These are phyloP conservation scores for Drosophila tsacasi DNA, from an alignment of 1,140 invertebrate genomes.

Conservation along the genomic window DNA sequence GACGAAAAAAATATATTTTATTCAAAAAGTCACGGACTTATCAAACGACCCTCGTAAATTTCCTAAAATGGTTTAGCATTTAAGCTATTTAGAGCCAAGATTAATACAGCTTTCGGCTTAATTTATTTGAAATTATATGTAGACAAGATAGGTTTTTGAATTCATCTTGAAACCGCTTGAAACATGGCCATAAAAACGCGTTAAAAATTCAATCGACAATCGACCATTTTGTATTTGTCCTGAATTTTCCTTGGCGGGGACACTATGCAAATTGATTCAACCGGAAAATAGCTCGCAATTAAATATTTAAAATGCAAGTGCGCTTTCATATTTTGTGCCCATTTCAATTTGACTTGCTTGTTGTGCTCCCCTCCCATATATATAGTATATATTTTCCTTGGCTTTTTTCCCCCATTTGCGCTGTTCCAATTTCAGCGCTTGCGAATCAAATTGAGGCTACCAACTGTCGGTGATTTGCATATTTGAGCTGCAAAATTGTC, in stretches of 20 bases:
- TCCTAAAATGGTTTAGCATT: no score
- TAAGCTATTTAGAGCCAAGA: not conserved
- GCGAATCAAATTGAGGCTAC: constrained; percentile 76
- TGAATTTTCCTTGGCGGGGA: not conserved
- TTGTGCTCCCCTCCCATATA: constrained; percentile 14
- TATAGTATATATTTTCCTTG: constrained; percentile 32
- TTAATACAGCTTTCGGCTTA: not conserved
- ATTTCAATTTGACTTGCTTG: constrained; percentile 58
- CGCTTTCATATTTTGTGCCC: constrained; percentile 64
- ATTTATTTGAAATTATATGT: no score
- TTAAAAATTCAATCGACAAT: constrained; percentile 51
- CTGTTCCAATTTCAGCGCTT: constrained; percentile 46
- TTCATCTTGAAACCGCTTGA: not conserved
- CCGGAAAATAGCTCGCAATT: constrained; percentile 48
- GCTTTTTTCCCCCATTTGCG: constrained; percentile 34
- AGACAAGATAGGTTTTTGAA: not conserved
- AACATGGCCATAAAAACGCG: not conserved
- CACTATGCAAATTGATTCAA: constrained; percentile 21
- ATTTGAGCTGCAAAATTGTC: constrained; percentile 72
- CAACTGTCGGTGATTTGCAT: constrained; percentile 79
- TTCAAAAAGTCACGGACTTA: no score
- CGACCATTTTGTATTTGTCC: constrained; percentile 20
- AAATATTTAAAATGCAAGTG: constrained; percentile 70
- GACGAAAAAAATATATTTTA: no score
- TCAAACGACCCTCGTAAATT: no score